Evolutionary conservation across 2,113 vertebrate species (phyloP).

Genomic region (Periophthalmodon schlosseri): DNA sequence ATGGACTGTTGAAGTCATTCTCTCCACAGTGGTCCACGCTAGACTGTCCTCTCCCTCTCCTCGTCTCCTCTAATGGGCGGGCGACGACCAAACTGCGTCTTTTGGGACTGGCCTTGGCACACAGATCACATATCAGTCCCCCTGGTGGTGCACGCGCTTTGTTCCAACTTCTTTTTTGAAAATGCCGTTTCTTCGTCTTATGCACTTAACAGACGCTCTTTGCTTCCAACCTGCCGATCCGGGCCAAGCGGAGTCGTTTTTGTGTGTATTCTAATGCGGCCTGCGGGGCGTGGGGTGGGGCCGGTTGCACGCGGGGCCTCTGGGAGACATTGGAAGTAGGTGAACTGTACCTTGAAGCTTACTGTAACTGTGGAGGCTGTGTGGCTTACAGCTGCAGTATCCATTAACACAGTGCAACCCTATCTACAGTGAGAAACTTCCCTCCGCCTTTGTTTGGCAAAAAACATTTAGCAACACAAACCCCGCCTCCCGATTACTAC

Average conservation of each 20-base stretch:
- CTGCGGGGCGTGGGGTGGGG: slow-evolving; percentile 39
- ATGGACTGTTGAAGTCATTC: slow-evolving; percentile 22
- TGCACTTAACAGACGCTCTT: slow-evolving; percentile 70
- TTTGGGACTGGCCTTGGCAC: slow-evolving; percentile 48
- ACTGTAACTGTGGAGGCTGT: slow-evolving; percentile 6
- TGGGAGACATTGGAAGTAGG: slow-evolving; percentile 41
- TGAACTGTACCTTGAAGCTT: slow-evolving; percentile 28
- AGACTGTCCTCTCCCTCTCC: background rate
- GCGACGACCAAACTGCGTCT: slow-evolving; percentile 43
- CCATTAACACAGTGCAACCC: slow-evolving; percentile 1
- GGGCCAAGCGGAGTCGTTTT: slow-evolving; percentile 57
- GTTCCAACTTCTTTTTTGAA: slow-evolving; percentile 35
- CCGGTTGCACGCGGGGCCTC: slow-evolving; percentile 15
- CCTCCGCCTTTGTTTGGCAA: background rate
- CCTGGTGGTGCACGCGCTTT: slow-evolving; percentile 55
- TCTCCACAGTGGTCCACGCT: slow-evolving; percentile 8
- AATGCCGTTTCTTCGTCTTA: slow-evolving; percentile 47
- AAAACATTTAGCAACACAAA: background rate
- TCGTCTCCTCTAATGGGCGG: slow-evolving; percentile 34
- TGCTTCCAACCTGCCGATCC: slow-evolving; percentile 45
- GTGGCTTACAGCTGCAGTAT: background rate
- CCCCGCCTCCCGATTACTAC: background rate
- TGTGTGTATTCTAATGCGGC: slow-evolving; percentile 43
- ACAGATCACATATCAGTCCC: slow-evolving; percentile 65
- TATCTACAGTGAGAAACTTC: slow-evolving; percentile 14